Base-by-base conservation (phyloP, 2,888 invertebrate species). In the Resseliella maxima region DNA sequence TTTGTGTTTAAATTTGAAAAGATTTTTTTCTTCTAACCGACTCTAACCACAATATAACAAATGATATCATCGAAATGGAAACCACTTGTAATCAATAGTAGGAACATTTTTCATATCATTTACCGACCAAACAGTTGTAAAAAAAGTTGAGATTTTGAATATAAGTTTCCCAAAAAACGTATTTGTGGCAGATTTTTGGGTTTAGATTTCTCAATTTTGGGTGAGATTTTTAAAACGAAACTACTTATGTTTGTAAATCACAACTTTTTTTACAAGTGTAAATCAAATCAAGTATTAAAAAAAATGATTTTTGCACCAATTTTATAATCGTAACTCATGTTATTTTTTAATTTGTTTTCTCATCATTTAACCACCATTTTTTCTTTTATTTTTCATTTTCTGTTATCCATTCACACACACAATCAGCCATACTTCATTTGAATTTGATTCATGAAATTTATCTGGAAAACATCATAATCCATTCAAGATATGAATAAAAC, bases 51-150 rank as follows among this genome's bases (percentile, higher is more conserved):
- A 72, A 35, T 12, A 31, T 31, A 72, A 59, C 41, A 50, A 21
- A n/a, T 50, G 12, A 50, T 50, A 50, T 50, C 50, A 50, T 12
- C 18, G 50, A 72, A 72, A 72, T 72, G 72, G 72, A 72, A 72
- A 72, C 72, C 72, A 72, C 72, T 72, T 72, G 72, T 35, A 72
- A 72, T 31, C 72, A 72, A 72, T 72, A 72, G 72, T 72, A 72
- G 72, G 72, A 72, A 72, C 72, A 72, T 72, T 72, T 72, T 72
- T 72, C 72, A 72, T 72, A 72, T 72, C 72, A 72, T 72, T 72
- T 15, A 72, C 15, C 27, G 35, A 72, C 31, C n/a, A n/a, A n/a
- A n/a, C n/a, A n/a, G n/a, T n/a, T n/a, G n/a, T n/a, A n/a, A n/a
- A n/a, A n/a, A n/a, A n/a, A n/a, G n/a, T n/a, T n/a, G n/a, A n/a